Evolutionary conservation across 2,113 vertebrate species (phyloP), one percentile per base, ranked within the genome.

Genomic region (Sorex fumeus): DNA sequence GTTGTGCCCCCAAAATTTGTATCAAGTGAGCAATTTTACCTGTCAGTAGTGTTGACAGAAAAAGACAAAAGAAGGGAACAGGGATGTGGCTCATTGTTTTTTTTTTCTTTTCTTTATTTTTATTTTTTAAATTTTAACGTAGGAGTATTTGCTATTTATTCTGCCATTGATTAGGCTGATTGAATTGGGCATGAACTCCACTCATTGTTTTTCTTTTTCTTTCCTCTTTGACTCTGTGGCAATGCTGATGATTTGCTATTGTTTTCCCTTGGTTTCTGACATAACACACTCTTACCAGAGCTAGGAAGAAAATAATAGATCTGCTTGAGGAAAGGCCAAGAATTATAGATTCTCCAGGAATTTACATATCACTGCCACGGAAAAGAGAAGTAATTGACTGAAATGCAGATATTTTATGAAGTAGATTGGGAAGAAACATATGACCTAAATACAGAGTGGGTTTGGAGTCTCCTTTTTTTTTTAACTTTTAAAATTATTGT

Each of bases 391-490:
- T 10, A 47, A 72, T 79, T 32, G 82, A 34, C 76, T 50, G 47
- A 47, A 84, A 89, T 86, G 76, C 36, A 94, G 88, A 78, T 88
- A 85, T 88, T 19, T 93, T 83, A 50, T 62, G 66, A 91, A 87
- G 57, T 60, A 74, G 82, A 66, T 79, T 94, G 70, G 85, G 82
- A 45, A 13, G 67, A 80, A 89, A 60, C 1, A 4, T 69, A 10
- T 43, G 43, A 82, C 80, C 28, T 83, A 87, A 88, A 62, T 76
- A 67, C 21, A 66, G 78, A 77, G 23, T 30, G n/a, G 36, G 28
- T 69, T 90, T 36, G 21, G 19, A 87, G 25, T 10, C 4, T 23
- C 16, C 13, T 10, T 0, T 43, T 53, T 50, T 84, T 81, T 69
- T 27, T 28, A 74, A 90, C 47, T 50, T 10, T 50, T 72, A 57